phyloP scores from a whole-genome alignment of 2,797 vertebrate species.

The Alca torda region DNA sequence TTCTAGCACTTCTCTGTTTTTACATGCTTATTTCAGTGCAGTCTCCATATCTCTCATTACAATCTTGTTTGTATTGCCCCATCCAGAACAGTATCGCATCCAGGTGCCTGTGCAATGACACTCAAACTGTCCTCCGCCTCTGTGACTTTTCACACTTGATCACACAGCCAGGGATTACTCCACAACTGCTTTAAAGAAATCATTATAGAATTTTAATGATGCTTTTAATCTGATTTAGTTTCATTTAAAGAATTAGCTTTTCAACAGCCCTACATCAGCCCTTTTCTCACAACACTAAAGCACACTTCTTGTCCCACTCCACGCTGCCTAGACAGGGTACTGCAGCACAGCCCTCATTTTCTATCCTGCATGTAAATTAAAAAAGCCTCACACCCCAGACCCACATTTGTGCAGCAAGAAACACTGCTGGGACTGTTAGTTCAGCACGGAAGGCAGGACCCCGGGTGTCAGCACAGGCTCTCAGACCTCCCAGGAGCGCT shows the following conservation, averaged over 20 bases:
- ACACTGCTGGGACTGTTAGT: too few relatives aligned
- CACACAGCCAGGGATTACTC: background rate
- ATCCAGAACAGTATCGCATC: background rate
- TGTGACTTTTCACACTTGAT: background rate
- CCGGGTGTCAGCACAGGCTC: background rate
- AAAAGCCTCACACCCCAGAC: background rate
- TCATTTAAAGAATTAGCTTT: background rate
- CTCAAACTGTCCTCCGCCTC: background rate
- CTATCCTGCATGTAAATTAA: background rate
- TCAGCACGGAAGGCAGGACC: background rate
- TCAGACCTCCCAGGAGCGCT: accelerated
- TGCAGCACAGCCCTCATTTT: background rate
- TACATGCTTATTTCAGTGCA: background rate
- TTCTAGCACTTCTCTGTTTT: background rate
- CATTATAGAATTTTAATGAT: background rate
- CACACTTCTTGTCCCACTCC: background rate
- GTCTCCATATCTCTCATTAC: background rate
- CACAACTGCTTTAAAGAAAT: background rate
- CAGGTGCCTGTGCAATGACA: background rate
- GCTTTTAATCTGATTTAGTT: background rate
- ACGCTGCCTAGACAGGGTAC: background rate
- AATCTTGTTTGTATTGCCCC: background rate
- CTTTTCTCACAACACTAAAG: background rate
- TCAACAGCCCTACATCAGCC: background rate
- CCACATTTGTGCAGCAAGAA: background rate